Evolutionary conservation across 2,113 vertebrate species (phyloP).

Genomic region (Penelope pileata): DNA sequence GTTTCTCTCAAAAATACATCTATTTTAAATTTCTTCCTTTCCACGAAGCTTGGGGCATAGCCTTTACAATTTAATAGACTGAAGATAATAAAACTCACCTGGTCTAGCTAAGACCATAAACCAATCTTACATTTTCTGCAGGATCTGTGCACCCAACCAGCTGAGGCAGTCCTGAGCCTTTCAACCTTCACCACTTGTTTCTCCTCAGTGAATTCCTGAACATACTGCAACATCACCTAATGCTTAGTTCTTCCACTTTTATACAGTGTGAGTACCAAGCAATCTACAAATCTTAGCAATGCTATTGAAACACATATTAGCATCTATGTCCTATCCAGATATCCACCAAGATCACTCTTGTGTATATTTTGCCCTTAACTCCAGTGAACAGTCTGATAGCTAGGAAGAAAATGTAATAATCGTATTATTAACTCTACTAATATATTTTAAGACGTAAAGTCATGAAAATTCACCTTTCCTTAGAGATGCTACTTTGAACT

Average conservation of each 20-base stretch:
- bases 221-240: neutral
- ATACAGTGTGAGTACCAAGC: neutral
- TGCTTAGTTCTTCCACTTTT: neutral
- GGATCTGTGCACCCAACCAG: neutral
- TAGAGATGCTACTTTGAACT: neutral
- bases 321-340: neutral
- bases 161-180: neutral
- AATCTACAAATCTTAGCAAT: neutral
- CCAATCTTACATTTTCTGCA: neutral
- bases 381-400: neutral
- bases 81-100: neutral
- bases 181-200: neutral
- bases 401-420: neutral
- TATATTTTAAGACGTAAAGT: neutral
- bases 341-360: neutral
- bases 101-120: neutral
- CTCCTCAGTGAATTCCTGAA: neutral
- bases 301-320: neutral
- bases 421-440: neutral
- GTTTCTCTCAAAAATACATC: neutral
- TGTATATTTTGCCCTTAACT: neutral
- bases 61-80: neutral
- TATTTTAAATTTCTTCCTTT: neutral
- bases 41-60: fast-evolving
- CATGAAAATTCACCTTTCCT: neutral